phyloP scores from a whole-genome alignment of 2,113 vertebrate species.

The Colaptes auratus region DNA sequence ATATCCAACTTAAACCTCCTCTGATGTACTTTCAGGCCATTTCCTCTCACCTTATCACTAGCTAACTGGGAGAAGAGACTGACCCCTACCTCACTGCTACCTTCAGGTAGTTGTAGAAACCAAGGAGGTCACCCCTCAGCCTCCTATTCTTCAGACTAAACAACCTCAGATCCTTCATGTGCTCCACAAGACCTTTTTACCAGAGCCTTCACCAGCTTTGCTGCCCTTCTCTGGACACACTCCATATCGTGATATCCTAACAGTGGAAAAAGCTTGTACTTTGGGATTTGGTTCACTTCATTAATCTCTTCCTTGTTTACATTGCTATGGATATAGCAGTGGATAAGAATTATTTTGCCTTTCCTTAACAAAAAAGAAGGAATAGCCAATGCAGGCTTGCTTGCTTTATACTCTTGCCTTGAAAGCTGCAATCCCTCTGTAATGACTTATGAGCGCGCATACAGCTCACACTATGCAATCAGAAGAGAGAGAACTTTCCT shows the following conservation, averaged over 20 bases:
- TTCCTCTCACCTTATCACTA: too few relatives aligned
- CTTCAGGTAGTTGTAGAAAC: too few relatives aligned
- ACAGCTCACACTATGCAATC: neutral
- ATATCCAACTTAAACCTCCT: too few relatives aligned
- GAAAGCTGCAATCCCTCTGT: neutral
- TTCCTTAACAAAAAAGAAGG: neutral
- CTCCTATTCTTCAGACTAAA: too few relatives aligned
- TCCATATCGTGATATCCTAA: neutral
- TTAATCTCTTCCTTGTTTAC: neutral
- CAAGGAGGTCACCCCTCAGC: too few relatives aligned
- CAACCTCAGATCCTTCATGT: too few relatives aligned
- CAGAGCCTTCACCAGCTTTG: too few relatives aligned
- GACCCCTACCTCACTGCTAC: too few relatives aligned
- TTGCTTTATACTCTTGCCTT: neutral
- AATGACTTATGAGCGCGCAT: constrained; percentile 1
- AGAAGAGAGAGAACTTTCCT: neutral
- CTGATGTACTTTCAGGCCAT: too few relatives aligned
- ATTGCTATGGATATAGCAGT: neutral
- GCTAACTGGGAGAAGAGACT: too few relatives aligned
- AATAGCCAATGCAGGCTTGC: neutral
- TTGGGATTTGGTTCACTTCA: neutral
- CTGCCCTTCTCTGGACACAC: too few relatives aligned
- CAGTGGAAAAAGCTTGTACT: neutral
- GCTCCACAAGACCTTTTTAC: too few relatives aligned
- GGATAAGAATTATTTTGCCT: neutral